phyloP scores from a whole-genome alignment of 2,797 vertebrate genomes.

The Petrocephalus sullivani region DNA sequence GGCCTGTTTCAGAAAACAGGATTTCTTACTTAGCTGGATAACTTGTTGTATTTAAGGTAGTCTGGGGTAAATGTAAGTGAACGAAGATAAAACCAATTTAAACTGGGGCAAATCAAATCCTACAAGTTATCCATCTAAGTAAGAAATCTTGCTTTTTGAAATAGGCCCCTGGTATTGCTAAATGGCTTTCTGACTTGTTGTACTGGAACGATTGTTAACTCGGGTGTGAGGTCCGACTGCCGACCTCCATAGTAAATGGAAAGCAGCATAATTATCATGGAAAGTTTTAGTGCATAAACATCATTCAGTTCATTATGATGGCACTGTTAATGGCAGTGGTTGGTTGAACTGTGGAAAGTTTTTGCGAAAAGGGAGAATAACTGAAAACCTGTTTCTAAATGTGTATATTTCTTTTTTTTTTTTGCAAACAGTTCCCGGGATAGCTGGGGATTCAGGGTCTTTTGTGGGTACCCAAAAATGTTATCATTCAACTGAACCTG shows the following conservation, averaged over 20 bases:
- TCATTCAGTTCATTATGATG: neutral
- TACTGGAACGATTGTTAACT: neutral
- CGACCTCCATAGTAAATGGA: too few relatives aligned
- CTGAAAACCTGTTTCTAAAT: neutral
- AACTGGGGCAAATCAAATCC: too few relatives aligned
- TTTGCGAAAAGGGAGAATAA: slow-evolving; percentile 2
- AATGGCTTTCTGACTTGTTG: too few relatives aligned
- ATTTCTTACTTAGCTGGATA: too few relatives aligned
- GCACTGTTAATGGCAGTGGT: neutral
- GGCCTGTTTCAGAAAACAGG: too few relatives aligned
- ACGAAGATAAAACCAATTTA: too few relatives aligned
- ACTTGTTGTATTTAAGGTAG: too few relatives aligned
- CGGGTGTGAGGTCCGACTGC: too few relatives aligned
- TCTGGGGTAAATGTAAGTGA: too few relatives aligned
- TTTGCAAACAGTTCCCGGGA: neutral
- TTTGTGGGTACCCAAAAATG: neutral
- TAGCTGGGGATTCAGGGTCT: neutral
- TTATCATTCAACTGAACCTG: neutral
- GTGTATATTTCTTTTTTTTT: neutral
- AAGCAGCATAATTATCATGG: neutral
- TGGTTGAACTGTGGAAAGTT: neutral
- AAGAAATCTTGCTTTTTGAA: too few relatives aligned
- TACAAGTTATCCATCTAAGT: too few relatives aligned
- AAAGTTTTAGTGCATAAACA: neutral
- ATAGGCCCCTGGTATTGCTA: too few relatives aligned